Conservation (phyloP, 2,797 vertebrate species). For the Agapornis canus region DNA sequence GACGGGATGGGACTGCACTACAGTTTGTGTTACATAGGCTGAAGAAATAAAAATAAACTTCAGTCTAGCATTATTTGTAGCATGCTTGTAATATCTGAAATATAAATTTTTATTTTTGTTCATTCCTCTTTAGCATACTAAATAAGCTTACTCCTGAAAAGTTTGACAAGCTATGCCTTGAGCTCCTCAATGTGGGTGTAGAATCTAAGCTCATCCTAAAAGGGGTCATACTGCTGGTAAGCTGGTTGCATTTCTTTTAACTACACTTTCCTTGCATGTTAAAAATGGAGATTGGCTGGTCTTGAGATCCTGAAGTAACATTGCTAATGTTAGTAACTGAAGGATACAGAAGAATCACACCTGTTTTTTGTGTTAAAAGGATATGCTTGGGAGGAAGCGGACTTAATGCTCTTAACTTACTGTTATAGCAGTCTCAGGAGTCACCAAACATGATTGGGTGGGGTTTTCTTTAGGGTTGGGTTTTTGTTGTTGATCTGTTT, state of each 20-base stretch:
- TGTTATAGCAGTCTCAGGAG: accelerated
- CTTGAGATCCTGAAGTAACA: background rate
- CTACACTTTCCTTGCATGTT: background rate
- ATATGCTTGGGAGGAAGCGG: background rate
- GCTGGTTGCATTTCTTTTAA: background rate
- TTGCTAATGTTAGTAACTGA: background rate
- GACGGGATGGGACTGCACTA: accelerated
- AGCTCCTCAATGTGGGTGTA: slow-evolving; percentile 99
- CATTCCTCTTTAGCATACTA: slow-evolving; percentile 87
- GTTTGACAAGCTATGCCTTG: slow-evolving; percentile 99
- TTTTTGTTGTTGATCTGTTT: too few relatives aligned
- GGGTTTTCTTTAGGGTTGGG: background rate
- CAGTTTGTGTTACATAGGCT: accelerated
- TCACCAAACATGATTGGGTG: accelerated
- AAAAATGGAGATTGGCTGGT: accelerated
- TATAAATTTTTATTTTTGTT: background rate
- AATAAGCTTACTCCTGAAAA: slow-evolving; percentile 99
- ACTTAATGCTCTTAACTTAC: background rate
- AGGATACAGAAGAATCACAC: accelerated
- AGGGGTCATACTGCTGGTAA: slow-evolving; percentile 99
- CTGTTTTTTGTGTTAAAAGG: background rate
- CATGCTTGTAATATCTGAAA: accelerated
- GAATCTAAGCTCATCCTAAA: slow-evolving; percentile 99
- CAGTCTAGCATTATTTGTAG: background rate
- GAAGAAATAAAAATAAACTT: background rate